Evolutionary conservation across 2,113 vertebrate genomes (phyloP).

Genomic region (Bos indicus): DNA sequence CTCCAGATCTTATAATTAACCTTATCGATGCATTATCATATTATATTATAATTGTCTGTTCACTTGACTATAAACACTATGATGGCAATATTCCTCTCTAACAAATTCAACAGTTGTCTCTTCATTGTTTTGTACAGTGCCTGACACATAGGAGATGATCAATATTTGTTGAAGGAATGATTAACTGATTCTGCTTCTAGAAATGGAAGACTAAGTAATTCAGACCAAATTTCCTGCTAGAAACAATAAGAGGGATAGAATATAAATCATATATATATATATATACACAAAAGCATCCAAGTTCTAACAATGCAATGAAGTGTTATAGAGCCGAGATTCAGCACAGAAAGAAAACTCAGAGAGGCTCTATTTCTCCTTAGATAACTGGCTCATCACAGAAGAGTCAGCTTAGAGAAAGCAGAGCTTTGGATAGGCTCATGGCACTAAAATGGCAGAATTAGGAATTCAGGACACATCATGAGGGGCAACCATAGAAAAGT

Average conservation of each 20-base stretch:
- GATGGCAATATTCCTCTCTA: neutral
- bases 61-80: neutral
- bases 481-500: neutral
- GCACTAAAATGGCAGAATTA: neutral
- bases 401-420: neutral
- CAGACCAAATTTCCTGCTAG: neutral
- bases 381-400: neutral
- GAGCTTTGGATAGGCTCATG: neutral
- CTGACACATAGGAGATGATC: neutral
- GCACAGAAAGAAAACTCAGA: neutral
- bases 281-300: neutral
- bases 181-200: neutral
- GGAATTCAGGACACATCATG: neutral
- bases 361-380: neutral
- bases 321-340: neutral
- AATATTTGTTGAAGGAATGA: slow-evolving; percentile 2
- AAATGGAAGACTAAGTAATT: neutral
- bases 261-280: neutral
- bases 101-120: neutral
- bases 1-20: neutral
- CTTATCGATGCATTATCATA: neutral
- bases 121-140: neutral
- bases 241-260: neutral
- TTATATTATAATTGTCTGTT: neutral
- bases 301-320: neutral